These are phyloP conservation scores for Caenorhabditis angaria DNA, from an alignment of 2,888 invertebrate genomes.

Conservation along the genomic window DNA sequence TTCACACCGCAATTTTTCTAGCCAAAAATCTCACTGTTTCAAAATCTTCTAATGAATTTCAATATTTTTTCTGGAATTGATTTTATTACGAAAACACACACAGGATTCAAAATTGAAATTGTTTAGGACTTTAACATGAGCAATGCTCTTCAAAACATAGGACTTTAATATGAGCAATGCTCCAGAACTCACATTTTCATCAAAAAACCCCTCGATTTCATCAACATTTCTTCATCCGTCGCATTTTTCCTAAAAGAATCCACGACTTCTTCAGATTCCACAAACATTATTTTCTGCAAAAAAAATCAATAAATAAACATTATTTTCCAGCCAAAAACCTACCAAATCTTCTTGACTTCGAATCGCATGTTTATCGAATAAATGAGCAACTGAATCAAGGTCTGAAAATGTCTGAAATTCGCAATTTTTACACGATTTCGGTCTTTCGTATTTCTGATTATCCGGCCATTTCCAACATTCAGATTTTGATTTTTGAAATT, in stretches of 20 bases:
- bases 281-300: not conserved
- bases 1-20: too few species aligned
- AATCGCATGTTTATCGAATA: not conserved
- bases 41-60: too few species aligned
- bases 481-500: not conserved
- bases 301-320: not conserved
- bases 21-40: too few species aligned
- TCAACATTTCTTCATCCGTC: constrained; percentile 11
- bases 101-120: too few species aligned
- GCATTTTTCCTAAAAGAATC: not conserved
- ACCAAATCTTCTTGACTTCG: not conserved
- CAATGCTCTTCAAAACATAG: not conserved
- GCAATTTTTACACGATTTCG: constrained; percentile 1
- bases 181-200: constrained; percentile 16
- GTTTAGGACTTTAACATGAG: too few species aligned
- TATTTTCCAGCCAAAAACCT: not conserved
- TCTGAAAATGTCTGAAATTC: not conserved
- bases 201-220: constrained; percentile 12
- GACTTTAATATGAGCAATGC: not conserved
- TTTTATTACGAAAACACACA: too few species aligned
- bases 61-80: too few species aligned
- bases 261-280: not conserved
- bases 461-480: not conserved
- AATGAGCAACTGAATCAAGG: not conserved
- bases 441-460: not conserved